These are phyloP conservation scores for Tiaroga cobitis DNA, from an alignment of 2,797 vertebrate species.

Conservation along the genomic window DNA sequence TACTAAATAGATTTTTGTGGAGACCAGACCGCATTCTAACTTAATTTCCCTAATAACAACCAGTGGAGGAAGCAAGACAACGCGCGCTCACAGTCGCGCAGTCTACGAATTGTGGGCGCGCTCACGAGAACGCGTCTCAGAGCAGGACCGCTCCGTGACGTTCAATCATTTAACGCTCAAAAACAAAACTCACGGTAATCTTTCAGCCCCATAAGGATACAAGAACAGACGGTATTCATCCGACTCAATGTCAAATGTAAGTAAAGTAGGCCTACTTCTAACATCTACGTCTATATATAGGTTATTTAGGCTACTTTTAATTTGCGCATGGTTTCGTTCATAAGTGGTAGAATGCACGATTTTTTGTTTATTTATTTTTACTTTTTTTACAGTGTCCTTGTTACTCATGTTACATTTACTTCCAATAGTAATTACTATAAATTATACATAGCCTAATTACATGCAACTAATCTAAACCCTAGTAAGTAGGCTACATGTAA, in stretches of 20 bases:
- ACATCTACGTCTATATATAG: no score
- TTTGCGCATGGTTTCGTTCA: background rate
- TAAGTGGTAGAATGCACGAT: no score
- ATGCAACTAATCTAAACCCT: no score
- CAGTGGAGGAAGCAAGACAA: conserved; percentile 50
- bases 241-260: conserved; percentile 7
- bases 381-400: no score
- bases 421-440: no score
- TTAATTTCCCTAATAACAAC: conserved; percentile 33
- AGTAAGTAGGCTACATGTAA: no score
- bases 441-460: no score
- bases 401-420: no score
- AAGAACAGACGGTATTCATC: background rate
- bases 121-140: background rate
- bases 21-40: conserved; percentile 34
- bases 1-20: conserved; percentile 1
- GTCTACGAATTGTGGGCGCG: background rate
- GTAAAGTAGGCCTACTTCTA: conserved; percentile 5
- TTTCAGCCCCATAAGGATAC: background rate
- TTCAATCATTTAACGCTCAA: conserved; percentile 21
- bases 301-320: background rate
- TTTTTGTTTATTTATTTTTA: no score
- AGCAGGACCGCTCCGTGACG: background rate
- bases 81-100: conserved; percentile 22
- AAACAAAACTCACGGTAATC: background rate